Conservation (phyloP, 2,113 vertebrate genomes). For the Plecturocebus donacophilus region DNA sequence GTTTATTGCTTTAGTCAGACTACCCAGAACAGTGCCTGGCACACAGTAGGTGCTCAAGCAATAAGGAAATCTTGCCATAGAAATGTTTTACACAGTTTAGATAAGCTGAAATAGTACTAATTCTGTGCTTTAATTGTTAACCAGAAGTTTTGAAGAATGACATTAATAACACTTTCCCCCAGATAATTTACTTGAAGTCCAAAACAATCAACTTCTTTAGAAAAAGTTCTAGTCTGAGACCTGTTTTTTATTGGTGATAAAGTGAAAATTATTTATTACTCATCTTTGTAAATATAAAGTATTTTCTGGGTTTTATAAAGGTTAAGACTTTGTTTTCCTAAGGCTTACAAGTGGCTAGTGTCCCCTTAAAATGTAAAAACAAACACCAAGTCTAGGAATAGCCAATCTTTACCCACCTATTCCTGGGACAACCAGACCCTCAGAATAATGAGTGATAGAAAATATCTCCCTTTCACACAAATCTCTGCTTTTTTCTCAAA, state of each 20-base stretch:
- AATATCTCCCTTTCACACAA: not conserved
- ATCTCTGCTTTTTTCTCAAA: not conserved
- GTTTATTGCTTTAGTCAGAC: not conserved
- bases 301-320: conserved; percentile 3
- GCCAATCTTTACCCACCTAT: not conserved
- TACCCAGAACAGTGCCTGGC: not conserved
- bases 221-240: not conserved
- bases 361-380: not conserved
- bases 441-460: not conserved
- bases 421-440: not conserved
- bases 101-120: conserved; percentile 2
- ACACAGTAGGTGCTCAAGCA: not conserved
- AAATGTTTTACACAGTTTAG: conserved; percentile 24
- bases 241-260: not conserved
- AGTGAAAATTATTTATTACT: not conserved
- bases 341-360: not conserved
- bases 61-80: not conserved
- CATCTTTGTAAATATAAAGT: not conserved
- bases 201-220: not conserved
- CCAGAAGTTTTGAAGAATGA: not conserved
- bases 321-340: not conserved
- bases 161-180: not conserved
- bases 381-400: not conserved
- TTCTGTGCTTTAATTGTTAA: not conserved
- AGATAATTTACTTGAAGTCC: not conserved